Evolutionary conservation across 1,140 invertebrate genomes (phyloP), one percentile per base, ranked within the genome.

Genomic region (Grapholita molesta): DNA sequence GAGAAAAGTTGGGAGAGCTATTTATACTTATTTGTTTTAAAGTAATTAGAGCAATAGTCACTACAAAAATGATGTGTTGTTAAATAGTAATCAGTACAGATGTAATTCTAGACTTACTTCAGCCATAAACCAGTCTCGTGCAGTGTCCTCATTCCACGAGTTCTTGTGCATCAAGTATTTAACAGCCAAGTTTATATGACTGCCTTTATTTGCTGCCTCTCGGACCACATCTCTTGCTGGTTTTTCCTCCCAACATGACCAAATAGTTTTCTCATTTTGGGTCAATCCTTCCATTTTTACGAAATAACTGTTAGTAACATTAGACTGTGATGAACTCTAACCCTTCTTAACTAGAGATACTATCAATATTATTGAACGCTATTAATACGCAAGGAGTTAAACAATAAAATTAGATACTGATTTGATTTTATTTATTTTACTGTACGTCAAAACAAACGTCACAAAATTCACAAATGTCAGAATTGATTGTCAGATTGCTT

Each of bases 141-240:
- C 93, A 65, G 92, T 92, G 8, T 90, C 79, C 24, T 92, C 81
- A 65, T 82, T 90, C 88, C 93, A 93, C 66, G 86, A 83, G 74
- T 93, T 94, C 74, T 94, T 92, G 15, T 77, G 79, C 52, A 92
- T 91, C 12, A 95, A 81, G 85, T 93, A 95, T 74, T 93, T 92
- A 42, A 93, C 83, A 61, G 94, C 94, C 66, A 95, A 77, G 30
- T 92, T 82, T 57, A 95, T 92, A 75, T 94, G 93, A 48, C 92
- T 93, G 12, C 94, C 94, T 84, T 95, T 95, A 0, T 93, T 93
- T 65, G 94, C 94, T 38, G 95, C 93, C 82, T 95, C 94, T 72
- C 95, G 88, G 0, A 94, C 93, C 33, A 95, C 92, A 82, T 95
- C 94, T 77, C 93, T 84, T 23, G 92, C 89, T 30, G 92, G 90